Evolutionary conservation across 2,888 invertebrate species (phyloP).

Genomic region (Cheilosia pagana): DNA sequence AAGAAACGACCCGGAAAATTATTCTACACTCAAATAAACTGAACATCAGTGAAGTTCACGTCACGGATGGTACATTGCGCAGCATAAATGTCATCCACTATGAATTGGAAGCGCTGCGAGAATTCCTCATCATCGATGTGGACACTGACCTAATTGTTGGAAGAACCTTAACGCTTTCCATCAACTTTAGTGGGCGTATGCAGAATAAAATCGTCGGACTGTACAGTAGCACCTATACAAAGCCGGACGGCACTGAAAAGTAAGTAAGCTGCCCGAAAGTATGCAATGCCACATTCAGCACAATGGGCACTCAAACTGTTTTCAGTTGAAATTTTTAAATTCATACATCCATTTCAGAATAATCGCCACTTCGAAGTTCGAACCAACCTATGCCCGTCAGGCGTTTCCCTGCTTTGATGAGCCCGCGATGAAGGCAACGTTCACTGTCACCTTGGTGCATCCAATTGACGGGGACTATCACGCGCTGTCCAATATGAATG

Average conservation of each 20-base stretch:
- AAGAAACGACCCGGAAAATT: conserved; percentile 83
- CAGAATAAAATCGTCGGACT: conserved; percentile 89
- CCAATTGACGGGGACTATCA: conserved; percentile 87
- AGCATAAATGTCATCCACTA: conserved; percentile 2
- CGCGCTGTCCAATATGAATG: conserved; percentile 94
- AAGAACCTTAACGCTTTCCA: conserved; percentile 84
- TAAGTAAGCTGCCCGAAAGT: conserved; percentile 78
- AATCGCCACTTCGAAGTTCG: conserved; percentile 95
- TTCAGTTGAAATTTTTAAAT: too few relatives aligned
- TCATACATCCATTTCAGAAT: conserved; percentile 86
- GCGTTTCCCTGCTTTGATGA: conserved; percentile 98
- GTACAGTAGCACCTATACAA: conserved; percentile 87
- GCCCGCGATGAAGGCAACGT: conserved; percentile 94
- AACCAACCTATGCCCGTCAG: conserved; percentile 96
- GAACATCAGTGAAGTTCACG: conserved; percentile 79
- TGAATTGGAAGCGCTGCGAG: conserved; percentile 76
- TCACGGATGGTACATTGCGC: conserved; percentile 20
- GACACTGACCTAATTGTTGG: conserved; percentile 77
- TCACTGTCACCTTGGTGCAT: conserved; percentile 89
- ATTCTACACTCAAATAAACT: conserved; percentile 87
- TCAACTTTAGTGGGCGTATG: conserved; percentile 87
- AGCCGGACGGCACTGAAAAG: conserved; percentile 83
- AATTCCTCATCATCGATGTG: conserved; percentile 79
- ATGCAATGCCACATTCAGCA: conserved; percentile 55
- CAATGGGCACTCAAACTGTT: conserved; percentile 6